Evolutionary conservation across 2,113 vertebrate species (phyloP).

Genomic region (Saimiri boliviensis): DNA sequence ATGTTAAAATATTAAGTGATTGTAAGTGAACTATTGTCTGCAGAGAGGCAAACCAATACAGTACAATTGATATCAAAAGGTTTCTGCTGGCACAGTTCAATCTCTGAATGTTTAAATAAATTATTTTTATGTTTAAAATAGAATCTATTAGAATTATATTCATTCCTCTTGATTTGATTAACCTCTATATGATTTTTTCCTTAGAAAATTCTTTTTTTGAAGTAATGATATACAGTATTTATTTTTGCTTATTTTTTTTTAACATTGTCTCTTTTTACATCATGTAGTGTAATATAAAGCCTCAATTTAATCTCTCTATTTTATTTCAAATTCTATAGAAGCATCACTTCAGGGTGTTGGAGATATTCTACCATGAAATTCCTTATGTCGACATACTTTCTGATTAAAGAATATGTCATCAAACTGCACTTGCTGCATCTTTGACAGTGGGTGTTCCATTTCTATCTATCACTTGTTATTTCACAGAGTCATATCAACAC

Average conservation of each 20-base stretch:
- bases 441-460: constrained; percentile 95
- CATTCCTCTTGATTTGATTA: constrained; percentile 79
- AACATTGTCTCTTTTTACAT: constrained; percentile 81
- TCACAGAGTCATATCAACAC: constrained; percentile 83
- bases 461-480: constrained; percentile 88
- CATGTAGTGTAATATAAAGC: constrained; percentile 85
- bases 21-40: constrained; percentile 84
- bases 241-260: constrained; percentile 73
- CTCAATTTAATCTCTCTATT: constrained; percentile 92
- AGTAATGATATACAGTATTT: constrained; percentile 61
- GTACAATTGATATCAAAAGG: constrained; percentile 61
- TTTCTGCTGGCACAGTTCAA: constrained; percentile 65
- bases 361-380: constrained; percentile 87
- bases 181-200: constrained; percentile 73
- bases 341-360: constrained; percentile 91
- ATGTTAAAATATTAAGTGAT: constrained; percentile 83
- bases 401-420: constrained; percentile 92
- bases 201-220: constrained; percentile 69
- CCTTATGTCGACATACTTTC: constrained; percentile 92
- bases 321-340: constrained; percentile 94
- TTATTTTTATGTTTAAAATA: constrained; percentile 83
- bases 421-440: constrained; percentile 89
- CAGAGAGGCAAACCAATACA: constrained; percentile 82
- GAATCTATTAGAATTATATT: constrained; percentile 79
- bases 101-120: constrained; percentile 69